Evolutionary conservation across 2,797 vertebrate species (phyloP), one percentile per base, ranked within the genome.

Genomic region (Bovichtus diacanthus): DNA sequence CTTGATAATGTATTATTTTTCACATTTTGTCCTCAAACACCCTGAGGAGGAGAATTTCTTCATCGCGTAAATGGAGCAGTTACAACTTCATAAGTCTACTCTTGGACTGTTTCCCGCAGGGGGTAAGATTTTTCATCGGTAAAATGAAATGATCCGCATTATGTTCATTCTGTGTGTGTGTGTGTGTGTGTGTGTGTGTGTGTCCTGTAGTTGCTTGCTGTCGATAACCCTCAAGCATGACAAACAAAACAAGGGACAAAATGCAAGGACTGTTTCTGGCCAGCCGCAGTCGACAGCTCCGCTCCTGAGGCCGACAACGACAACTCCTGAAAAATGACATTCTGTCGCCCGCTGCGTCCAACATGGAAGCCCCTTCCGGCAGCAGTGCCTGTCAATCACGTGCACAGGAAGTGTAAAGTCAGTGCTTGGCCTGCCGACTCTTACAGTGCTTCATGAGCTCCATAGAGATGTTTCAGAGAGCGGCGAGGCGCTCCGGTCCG

Each of bases 321-420:
- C 9, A 18, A 62, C 71, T 66, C 31, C 16, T 16, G 56, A 78
- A 73, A 85, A 82, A 68, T 75, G 58, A 59, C 59, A 67, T 54
- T 36, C 51, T 5, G 21, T 16, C 77, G 54, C 78, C 70, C 12
- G 12, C 66, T 54, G 76, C 58, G 0, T 76, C 63, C 49, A 25
- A 63, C 70, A 29, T 19, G 54, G 67, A 62, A 19, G 67, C 41
- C 43, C 25, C 62, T 64, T 66, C 65, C 11, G 18, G 59, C 70
- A 6, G 19, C 46, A n/a, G 56, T 38, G 31, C 61, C 81, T 87
- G 87, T 87, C 91, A 91, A 56, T 93, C 91, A 88, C 78, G 10
- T 23, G 60, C 61, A 82, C 81, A 74, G 79, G 72, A 87, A 81
- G 89, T 75, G 82, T 77, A 78, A 87, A 81, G 86, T 81, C 63